Evolutionary conservation across 64 coral and sea anemone species (phyloP).

Genomic region (Platygyra sinensis): DNA sequence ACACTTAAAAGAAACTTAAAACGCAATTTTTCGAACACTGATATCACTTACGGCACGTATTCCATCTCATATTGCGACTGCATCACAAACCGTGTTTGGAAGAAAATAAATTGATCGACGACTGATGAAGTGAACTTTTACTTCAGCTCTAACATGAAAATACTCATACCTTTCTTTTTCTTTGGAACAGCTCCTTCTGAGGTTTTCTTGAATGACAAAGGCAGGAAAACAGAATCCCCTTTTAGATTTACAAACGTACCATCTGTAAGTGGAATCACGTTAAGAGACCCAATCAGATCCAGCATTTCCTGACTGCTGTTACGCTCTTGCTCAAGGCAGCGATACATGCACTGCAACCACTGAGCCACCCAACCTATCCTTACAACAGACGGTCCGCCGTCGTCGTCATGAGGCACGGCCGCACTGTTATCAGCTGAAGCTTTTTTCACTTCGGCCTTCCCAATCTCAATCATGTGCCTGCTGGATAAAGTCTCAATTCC

Average conservation of each 20-base stretch:
- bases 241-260: constrained; percentile 61
- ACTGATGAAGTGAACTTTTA: not conserved
- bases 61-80: too few relatives aligned
- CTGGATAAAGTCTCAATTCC: constrained; percentile 77
- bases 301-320: constrained; percentile 74
- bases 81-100: too few relatives aligned
- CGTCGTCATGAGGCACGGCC: not conserved
- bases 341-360: constrained; percentile 85
- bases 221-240: constrained; percentile 74
- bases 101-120: not conserved
- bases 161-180: constrained; percentile 49
- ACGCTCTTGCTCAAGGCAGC: constrained; percentile 83
- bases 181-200: constrained; percentile 17
- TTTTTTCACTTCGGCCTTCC: constrained; percentile 57
- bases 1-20: too few relatives aligned
- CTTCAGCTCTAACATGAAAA: not conserved
- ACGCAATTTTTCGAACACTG: too few relatives aligned
- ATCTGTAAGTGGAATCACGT: constrained; percentile 63
- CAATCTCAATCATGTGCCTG: constrained; percentile 87
- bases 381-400: not conserved
- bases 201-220: constrained; percentile 60
- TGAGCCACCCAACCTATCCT: constrained; percentile 65
- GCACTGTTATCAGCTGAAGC: not conserved
- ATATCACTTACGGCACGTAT: too few relatives aligned
- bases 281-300: constrained; percentile 59